These are phyloP conservation scores for Nyctibius grandis DNA, from an alignment of 2,797 vertebrate genomes.

Conservation along the genomic window DNA sequence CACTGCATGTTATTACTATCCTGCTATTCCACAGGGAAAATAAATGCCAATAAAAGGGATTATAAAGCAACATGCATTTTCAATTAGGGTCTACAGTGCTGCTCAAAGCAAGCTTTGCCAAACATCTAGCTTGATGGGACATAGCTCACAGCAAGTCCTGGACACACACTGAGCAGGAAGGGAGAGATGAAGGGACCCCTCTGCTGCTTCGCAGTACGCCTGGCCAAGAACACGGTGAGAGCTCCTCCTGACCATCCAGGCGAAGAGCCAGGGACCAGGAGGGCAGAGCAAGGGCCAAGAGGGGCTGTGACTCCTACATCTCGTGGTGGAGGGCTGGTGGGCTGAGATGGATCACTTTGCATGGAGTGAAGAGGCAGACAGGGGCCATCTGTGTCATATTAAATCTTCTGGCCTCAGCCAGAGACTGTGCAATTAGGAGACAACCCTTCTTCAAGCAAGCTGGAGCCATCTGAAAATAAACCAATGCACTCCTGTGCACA, in stretches of 20 bases:
- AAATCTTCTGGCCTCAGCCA: background rate
- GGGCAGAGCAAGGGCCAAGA: background rate
- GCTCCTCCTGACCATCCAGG: background rate
- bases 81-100: background rate
- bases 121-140: background rate
- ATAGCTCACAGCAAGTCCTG: background rate
- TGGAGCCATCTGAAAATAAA: background rate
- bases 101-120: background rate
- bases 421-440: background rate
- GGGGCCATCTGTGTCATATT: background rate
- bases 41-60: conserved; percentile 19
- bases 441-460: background rate
- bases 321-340: background rate
- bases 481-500: fast-evolving
- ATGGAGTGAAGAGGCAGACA: fast-evolving
- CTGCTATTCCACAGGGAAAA: background rate
- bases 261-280: too few relatives aligned
- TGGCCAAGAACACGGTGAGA: background rate
- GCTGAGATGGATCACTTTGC: background rate
- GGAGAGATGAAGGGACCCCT: background rate
- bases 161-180: background rate
- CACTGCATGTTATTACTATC: background rate
- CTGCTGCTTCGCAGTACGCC: fast-evolving
- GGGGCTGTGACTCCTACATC: background rate
- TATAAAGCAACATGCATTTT: conserved; percentile 7